Evolutionary conservation across 1,140 invertebrate species (phyloP), one percentile per base, ranked within the genome.

Genomic region (Cydia pomonella): DNA sequence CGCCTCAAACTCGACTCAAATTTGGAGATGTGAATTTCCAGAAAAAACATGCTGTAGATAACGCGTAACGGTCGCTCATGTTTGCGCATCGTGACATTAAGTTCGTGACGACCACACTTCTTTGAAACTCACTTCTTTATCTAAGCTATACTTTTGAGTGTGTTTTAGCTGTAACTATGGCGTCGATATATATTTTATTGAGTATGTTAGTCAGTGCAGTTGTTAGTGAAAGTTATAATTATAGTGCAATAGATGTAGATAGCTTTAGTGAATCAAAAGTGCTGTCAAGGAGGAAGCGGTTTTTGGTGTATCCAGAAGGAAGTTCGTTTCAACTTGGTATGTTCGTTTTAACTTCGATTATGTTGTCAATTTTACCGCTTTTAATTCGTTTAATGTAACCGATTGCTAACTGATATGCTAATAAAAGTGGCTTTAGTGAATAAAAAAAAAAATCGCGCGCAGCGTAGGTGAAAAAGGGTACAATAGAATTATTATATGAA

Each of bases 221-320:
- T 5, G 9, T 69, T 33, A 16, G 47, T 47, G 23, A 18, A 27
- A 21, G 73, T 4, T 50, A 21, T 64, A 38, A 41, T 63, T 66
- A 74, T 66, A 23, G 77, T 47, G 63, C 38, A 72, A 25, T 44
- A 13, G 16, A 79, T 23, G 77, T 76, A 27, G 84, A 73, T 73
- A 82, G 76, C 74, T 23, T 38, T 41, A 63, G 29, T 6, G n/a
- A 29, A 18, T 44, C 16, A 18, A 79, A 80, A 77, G 76, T 94
- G 77, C 89, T 95, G 75, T 95, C 95, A 1, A 93, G 96, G 75
- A 94, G 93, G 80, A 96, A 95, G 83, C 94, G 96, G 76, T 97
- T 97, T 92, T 93, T 97, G 63, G 93, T 96, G 76, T 97, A 97
- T 90, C 96, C 96, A 1, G 96, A 96, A 92, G 96, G 96, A 71